These are phyloP conservation scores for Tenebrio molitor DNA, from an alignment of 1,140 invertebrate species.

Conservation along the genomic window DNA sequence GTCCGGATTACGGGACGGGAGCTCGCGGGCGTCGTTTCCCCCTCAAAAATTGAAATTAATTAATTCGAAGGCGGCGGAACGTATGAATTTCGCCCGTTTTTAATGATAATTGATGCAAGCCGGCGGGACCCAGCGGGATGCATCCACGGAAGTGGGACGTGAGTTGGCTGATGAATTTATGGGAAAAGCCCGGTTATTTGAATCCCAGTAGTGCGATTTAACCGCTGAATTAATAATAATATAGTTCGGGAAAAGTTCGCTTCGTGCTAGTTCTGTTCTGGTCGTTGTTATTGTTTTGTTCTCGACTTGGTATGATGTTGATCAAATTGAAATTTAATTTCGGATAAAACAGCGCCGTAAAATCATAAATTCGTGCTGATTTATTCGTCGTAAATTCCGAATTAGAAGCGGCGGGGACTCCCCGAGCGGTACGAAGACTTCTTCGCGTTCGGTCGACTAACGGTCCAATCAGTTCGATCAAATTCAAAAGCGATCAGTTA, in stretches of 20 bases:
- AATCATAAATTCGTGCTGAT: constrained; percentile 26
- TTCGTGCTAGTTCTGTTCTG: constrained; percentile 22
- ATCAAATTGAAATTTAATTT: constrained; percentile 41
- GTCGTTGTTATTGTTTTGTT: constrained; percentile 24
- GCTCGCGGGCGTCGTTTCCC: constrained; percentile 10
- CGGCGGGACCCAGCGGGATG: constrained; percentile 19
- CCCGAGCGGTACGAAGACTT: no score
- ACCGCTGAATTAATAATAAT: constrained; percentile 37
- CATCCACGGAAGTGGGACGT: constrained; percentile 25
- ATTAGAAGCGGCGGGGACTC: no score
- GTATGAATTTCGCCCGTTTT: constrained; percentile 11
- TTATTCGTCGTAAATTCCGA: constrained; percentile 18
- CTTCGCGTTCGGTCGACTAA: no score
- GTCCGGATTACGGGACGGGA: constrained; percentile 14
- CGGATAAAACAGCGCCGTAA: constrained; percentile 16
- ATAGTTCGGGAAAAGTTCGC: constrained; percentile 16
- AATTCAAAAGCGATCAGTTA: not conserved
- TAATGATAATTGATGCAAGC: constrained; percentile 34
- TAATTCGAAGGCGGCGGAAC: constrained; percentile 13
- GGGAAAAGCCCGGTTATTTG: constrained; percentile 22
- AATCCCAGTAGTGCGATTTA: constrained; percentile 34
- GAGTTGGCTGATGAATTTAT: constrained; percentile 34
- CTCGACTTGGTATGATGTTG: constrained; percentile 18
- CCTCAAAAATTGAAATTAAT: constrained; percentile 35
- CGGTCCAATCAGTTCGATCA: no score